phyloP scores from a whole-genome alignment of 2,888 invertebrate genomes.

The Augiades crinisus region DNA sequence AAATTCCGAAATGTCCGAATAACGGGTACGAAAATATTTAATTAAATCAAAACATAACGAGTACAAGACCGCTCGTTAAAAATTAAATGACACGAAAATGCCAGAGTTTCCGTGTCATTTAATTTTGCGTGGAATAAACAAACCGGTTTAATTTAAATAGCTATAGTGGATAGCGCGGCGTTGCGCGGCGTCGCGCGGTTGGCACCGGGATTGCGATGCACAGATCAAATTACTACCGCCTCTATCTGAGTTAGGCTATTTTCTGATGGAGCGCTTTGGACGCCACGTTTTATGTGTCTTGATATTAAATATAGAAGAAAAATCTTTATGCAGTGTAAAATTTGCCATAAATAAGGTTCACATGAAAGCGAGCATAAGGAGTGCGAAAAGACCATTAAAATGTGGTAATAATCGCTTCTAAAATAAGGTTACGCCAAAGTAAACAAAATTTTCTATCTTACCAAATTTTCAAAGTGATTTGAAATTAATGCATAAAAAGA shows the following conservation, averaged over 20 bases:
- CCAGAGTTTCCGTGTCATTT: no score
- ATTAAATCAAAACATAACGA: constrained; percentile 5
- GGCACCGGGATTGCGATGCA: constrained; percentile 8
- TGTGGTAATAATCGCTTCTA: no score
- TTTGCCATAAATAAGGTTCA: no score
- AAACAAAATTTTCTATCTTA: no score
- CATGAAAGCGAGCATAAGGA: no score
- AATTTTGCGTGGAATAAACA: background rate
- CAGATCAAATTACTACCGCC: constrained; percentile 13
- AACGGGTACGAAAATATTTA: background rate
- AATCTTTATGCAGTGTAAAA: no score
- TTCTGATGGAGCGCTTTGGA: background rate
- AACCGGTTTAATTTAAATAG: constrained; percentile 1
- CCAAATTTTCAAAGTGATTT: no score
- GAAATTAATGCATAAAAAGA: no score
- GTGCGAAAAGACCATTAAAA: no score
- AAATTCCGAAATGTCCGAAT: background rate
- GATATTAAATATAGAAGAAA: no score
- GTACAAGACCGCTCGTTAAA: constrained; percentile 6
- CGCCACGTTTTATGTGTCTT: background rate
- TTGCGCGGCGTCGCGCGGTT: constrained; percentile 2
- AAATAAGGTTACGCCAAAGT: no score
- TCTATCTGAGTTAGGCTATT: background rate
- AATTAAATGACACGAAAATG: constrained; percentile 8
- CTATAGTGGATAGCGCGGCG: constrained; percentile 7